phyloP scores from a whole-genome alignment of 2,113 vertebrate species.

The Mohoua ochrocephala region DNA sequence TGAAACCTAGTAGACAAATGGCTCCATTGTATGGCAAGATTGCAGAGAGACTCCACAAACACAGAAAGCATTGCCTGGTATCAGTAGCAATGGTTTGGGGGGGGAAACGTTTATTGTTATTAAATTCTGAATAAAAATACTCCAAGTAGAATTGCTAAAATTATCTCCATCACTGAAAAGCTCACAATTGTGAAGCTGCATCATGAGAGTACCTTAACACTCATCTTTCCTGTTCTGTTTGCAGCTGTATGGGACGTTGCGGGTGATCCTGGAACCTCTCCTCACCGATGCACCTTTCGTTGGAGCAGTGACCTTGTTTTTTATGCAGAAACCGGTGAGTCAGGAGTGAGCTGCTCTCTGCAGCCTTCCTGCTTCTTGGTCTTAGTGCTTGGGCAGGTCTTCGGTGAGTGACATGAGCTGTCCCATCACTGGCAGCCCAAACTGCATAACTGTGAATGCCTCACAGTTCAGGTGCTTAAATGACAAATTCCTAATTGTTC shows the following conservation, averaged over 20 bases:
- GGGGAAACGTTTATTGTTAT: background rate
- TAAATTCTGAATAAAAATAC: background rate
- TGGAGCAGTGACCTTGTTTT: conserved; percentile 92
- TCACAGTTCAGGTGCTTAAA: background rate
- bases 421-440: background rate
- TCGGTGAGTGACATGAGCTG: background rate
- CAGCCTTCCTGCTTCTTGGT: background rate
- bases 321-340: conserved; percentile 92
- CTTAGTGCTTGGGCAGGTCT: background rate
- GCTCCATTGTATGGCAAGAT: background rate
- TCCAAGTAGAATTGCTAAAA: background rate
- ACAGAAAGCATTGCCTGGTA: background rate
- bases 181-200: background rate
- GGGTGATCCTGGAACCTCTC: conserved; percentile 90
- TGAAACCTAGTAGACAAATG: background rate
- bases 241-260: conserved; percentile 85
- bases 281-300: conserved; percentile 84
- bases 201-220: background rate
- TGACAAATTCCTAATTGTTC: background rate
- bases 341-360: background rate
- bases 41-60: background rate
- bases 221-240: background rate
- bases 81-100: background rate
- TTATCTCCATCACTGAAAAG: background rate
- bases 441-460: background rate